Base-by-base conservation (phyloP, 2,797 vertebrate species). In the Pteronotus mesoamericanus region DNA sequence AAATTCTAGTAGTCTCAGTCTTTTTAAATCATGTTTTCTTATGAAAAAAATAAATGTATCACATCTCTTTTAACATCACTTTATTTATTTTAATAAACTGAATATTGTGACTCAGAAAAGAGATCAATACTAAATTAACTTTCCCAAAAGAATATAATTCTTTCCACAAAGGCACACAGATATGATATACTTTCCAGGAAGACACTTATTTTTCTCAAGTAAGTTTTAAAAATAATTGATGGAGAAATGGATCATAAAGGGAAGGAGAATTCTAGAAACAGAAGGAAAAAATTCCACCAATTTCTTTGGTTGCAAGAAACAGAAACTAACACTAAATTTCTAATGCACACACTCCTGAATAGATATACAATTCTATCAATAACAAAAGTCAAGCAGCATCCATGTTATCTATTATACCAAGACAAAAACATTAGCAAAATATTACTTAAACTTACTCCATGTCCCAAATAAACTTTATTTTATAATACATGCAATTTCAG, bases 91-190 rank as follows among this genome's bases (percentile, higher is more conserved):
- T 72, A 86, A 66, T 46, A 86, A 96, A 74, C 72, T 86, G 32
- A 91, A 91, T 64, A 86, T 51, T 93, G 14, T 93, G 61, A 86
- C 21, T 86, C 42, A 89, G 21, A 88, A 94, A 92, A 90, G 32
- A 92, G 86, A 79, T 37, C 10, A 87, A 86, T 44, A 22, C 7
- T 97, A 88, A 93, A 75, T 90, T 95, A 87, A 90, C 6, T 72
- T 92, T 69, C 39, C 4, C 3, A 75, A 68, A 87, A 61, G 59
- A 90, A 57, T 26, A 77, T 11, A 21, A 26, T 39, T 71, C 18
- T 77, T 46, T 7, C 29, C 16, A 57, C 19, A 53, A 59, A 48
- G 9, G 83, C 11, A 66, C 16, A 59, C 19, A 82, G 24, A 74
- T 55, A 34, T 24, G 34, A 59, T 64, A 82, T 26, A 29, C 2